Percentiles rank a stretch among this genome's conserved stretches.
Evolutionary conservation across 2,797 vertebrate species (phyloP).

Genomic region (Cygnus olor): DNA sequence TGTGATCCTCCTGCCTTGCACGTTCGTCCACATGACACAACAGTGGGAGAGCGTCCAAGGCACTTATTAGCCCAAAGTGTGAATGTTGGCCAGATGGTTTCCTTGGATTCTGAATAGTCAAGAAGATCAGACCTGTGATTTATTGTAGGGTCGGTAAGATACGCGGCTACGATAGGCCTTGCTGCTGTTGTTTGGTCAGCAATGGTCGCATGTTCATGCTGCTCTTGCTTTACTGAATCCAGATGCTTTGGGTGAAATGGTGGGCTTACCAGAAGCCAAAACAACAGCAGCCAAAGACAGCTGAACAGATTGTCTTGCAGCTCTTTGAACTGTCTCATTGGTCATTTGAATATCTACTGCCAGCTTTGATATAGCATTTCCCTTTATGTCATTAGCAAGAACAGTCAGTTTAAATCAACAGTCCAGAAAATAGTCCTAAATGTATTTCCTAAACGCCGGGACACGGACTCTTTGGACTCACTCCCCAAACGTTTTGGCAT

Average conservation of each 20-base stretch:
- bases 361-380: constrained; percentile 27
- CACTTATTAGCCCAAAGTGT: constrained; percentile 67
- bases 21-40: constrained; percentile 61
- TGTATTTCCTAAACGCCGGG: constrained; percentile 15
- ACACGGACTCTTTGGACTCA: constrained; percentile 7
- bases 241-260: constrained; percentile 65
- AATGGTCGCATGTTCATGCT: neutral
- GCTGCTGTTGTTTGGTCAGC: constrained; percentile 28
- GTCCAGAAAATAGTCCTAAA: constrained; percentile 26
- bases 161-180: neutral
- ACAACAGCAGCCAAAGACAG: constrained; percentile 38
- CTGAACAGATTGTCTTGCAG: constrained; percentile 4
- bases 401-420: constrained; percentile 51
- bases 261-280: constrained; percentile 17
- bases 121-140: constrained; percentile 57
- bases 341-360: constrained; percentile 41
- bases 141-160: constrained; percentile 53
- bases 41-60: constrained; percentile 63
- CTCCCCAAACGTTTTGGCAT: neutral
- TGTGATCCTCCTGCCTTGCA: constrained; percentile 30
- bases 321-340: constrained; percentile 36
- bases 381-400: constrained; percentile 31
- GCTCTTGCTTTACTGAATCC: constrained; percentile 41
- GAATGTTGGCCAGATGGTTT: constrained; percentile 70
- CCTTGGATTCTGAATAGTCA: constrained; percentile 65